Percentiles rank a stretch among this genome's conserved stretches.
Conservation (phyloP, 2,113 vertebrate genomes). For the Salvelinus fontinalis region DNA sequence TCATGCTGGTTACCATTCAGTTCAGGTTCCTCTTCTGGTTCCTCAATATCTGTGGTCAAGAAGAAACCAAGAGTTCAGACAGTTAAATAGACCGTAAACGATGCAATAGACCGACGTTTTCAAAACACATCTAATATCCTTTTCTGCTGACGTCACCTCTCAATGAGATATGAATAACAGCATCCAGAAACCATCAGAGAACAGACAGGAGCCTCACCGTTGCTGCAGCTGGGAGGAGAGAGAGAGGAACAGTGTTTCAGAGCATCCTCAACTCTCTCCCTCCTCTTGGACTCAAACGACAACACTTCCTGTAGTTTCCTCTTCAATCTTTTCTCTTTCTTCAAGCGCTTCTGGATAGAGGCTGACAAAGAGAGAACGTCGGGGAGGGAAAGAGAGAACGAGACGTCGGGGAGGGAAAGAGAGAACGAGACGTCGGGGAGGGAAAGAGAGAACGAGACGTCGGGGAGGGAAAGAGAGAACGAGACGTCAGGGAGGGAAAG, state of each 20-base stretch:
- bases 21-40: conserved; percentile 60
- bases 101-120: too few species aligned
- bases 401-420: too few species aligned
- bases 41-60: conserved; percentile 51
- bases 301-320: conserved; percentile 97
- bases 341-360: conserved; percentile 95
- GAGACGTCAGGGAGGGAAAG: too few species aligned
- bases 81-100: too few species aligned
- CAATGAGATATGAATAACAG: too few species aligned
- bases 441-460: too few species aligned
- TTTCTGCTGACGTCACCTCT: too few species aligned
- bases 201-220: conserved; percentile 70
- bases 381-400: background rate
- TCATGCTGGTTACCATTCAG: conserved; percentile 73
- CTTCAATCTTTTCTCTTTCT: conserved; percentile 97
- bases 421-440: too few species aligned
- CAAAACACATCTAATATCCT: too few species aligned
- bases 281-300: conserved; percentile 92
- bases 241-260: conserved; percentile 85
- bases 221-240: conserved; percentile 79
- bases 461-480: too few species aligned
- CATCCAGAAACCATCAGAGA: background rate
- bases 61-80: background rate
- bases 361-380: conserved; percentile 67
- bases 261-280: conserved; percentile 88